These are phyloP conservation scores for Trematomus loennbergii DNA, from an alignment of 2,113 vertebrate species.

Conservation along the genomic window DNA sequence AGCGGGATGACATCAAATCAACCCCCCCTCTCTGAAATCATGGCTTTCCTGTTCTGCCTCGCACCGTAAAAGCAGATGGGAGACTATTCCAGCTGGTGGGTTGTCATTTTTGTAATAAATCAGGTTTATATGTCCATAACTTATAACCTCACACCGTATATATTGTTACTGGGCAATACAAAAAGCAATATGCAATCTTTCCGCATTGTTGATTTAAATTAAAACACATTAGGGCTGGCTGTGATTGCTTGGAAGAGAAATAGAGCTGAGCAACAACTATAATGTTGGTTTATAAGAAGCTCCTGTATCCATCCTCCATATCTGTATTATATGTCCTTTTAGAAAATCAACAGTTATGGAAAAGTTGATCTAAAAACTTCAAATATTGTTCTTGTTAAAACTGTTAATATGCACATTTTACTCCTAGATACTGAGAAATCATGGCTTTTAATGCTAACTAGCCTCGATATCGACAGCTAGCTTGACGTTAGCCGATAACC, in stretches of 20 bases:
- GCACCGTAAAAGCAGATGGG: background rate
- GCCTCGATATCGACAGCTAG: background rate
- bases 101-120: conserved; percentile 21
- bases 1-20: conserved; percentile 7
- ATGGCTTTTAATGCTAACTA: background rate
- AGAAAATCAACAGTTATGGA: background rate
- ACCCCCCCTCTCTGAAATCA: background rate
- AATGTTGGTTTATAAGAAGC: background rate
- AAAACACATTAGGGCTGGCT: background rate
- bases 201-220: background rate
- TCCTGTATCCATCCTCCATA: background rate
- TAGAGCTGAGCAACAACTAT: background rate
- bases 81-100: background rate
- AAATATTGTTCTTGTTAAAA: background rate
- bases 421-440: too few relatives aligned
- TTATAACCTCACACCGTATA: conserved; percentile 3
- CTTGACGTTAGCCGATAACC: background rate
- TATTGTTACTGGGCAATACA: background rate
- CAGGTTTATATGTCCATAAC: conserved; percentile 3
- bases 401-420: too few relatives aligned
- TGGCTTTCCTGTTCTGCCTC: background rate
- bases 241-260: background rate
- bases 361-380: background rate
- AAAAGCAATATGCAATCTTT: background rate
- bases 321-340: background rate